phyloP scores from a whole-genome alignment of 2,888 invertebrate genomes.

The Allophyes oxyacanthae region DNA sequence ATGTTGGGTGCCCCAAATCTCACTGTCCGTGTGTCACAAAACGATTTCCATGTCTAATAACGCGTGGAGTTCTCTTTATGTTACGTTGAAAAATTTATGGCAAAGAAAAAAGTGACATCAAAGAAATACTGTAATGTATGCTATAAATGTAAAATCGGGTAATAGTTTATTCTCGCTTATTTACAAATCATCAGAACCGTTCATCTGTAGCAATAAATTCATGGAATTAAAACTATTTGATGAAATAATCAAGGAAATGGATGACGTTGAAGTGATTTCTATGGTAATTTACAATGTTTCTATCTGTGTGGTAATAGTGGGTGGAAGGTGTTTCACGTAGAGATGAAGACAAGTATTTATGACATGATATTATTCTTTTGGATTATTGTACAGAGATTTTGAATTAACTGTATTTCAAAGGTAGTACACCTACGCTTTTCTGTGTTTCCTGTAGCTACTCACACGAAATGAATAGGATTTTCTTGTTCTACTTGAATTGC shows the following conservation, averaged over 20 bases:
- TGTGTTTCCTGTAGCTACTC: not conserved
- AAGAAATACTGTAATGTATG: constrained; percentile 72
- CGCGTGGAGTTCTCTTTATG: constrained; percentile 75
- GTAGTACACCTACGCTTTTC: too few species aligned
- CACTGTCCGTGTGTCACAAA: constrained; percentile 63
- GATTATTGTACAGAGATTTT: constrained; percentile 10
- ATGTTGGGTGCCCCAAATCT: constrained; percentile 4
- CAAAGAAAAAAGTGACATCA: constrained; percentile 83
- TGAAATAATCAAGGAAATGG: constrained; percentile 58
- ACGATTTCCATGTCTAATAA: constrained; percentile 78
- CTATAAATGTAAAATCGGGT: constrained; percentile 64
- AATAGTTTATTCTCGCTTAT: constrained; percentile 55
- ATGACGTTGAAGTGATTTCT: constrained; percentile 46
- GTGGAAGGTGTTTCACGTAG: constrained; percentile 23
- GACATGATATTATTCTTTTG: constrained; percentile 1
- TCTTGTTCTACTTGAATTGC: not conserved
- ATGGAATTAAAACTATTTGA: constrained; percentile 51
- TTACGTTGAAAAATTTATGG: constrained; percentile 80
- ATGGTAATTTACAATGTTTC: constrained; percentile 50
- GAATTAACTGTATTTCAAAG: constrained; percentile 6
- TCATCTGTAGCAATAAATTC: constrained; percentile 53
- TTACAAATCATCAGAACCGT: constrained; percentile 57
- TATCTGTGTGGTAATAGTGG: constrained; percentile 42
- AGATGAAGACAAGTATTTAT: constrained; percentile 35
- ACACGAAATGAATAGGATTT: not conserved